Evolutionary conservation across 2,113 vertebrate genomes (phyloP).

Genomic region (Callocephalon fimbriatum): DNA sequence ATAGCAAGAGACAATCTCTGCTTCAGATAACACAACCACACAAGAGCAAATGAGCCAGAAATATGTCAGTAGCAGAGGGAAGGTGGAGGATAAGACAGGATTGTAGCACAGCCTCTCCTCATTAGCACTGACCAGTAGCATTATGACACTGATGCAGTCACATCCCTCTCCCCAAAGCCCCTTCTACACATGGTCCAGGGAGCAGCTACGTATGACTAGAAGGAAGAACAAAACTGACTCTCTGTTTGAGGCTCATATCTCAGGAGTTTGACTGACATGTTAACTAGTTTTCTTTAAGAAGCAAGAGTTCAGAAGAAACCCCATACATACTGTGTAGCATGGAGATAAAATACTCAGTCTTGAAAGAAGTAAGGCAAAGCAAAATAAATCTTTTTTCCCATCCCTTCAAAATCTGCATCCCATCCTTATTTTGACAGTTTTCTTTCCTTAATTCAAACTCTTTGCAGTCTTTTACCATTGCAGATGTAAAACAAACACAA

Average conservation of each 20-base stretch:
- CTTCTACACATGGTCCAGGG: neutral
- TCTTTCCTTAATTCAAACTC: neutral
- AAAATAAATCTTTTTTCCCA: neutral
- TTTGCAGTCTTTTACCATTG: neutral
- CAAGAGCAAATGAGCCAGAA: neutral
- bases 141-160: accelerated
- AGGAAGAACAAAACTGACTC: neutral
- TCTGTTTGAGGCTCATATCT: neutral
- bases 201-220: neutral
- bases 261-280: neutral
- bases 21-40: neutral
- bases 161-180: neutral
- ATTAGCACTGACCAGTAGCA: neutral
- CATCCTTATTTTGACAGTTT: neutral
- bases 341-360: neutral
- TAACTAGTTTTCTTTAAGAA: neutral
- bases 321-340: neutral
- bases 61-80: neutral
- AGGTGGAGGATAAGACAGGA: neutral
- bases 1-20: neutral
- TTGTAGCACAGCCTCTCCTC: neutral
- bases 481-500: slow-evolving; percentile 14
- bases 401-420: neutral
- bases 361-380: neutral
- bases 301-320: neutral